Conservation (phyloP, 2,797 vertebrate species). For the Sphaeramia orbicularis region DNA sequence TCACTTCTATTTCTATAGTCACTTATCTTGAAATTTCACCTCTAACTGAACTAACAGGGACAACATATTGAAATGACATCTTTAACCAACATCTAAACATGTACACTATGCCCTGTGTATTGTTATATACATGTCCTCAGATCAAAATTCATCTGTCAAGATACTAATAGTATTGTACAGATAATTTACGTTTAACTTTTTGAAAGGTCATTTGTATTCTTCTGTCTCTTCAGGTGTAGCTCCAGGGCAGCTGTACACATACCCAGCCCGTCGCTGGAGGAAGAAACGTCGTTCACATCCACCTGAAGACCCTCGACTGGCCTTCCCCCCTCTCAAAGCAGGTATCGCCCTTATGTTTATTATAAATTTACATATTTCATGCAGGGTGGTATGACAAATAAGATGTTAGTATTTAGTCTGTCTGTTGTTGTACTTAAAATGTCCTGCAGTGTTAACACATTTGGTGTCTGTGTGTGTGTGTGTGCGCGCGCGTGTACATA, state of each 20-base stretch:
- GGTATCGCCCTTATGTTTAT: conserved; percentile 75
- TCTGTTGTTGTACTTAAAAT: neutral
- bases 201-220: neutral
- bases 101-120: too few relatives aligned
- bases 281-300: conserved; percentile 95
- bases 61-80: too few relatives aligned
- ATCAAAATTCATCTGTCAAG: neutral
- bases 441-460: neutral
- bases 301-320: conserved; percentile 93
- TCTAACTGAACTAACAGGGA: too few relatives aligned
- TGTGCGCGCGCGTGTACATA: neutral
- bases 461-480: neutral
- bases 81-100: too few relatives aligned
- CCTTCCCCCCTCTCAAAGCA: conserved; percentile 94
- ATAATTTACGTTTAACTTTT: neutral
- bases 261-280: conserved; percentile 96
- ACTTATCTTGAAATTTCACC: too few relatives aligned
- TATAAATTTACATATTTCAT: neutral
- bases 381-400: neutral
- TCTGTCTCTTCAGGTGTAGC: conserved; percentile 86
- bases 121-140: too few relatives aligned
- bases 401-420: neutral
- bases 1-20: too few relatives aligned
- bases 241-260: conserved; percentile 96
- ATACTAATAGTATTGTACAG: neutral